phyloP scores from a whole-genome alignment of 2,797 vertebrate genomes.

The Acipenser transmontanus region DNA sequence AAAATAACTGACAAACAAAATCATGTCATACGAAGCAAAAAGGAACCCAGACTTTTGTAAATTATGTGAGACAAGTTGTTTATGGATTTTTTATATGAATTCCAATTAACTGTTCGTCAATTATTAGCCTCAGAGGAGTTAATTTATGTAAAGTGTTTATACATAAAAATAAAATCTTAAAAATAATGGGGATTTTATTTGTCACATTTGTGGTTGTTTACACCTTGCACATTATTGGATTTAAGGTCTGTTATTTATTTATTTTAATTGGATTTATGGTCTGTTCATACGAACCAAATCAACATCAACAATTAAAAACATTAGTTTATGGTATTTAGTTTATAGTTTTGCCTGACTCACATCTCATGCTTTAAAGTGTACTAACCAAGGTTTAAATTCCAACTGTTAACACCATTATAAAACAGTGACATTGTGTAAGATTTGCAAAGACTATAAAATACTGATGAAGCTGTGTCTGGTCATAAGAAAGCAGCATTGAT shows the following conservation, averaged over 20 bases:
- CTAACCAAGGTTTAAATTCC: neutral
- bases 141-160: slow-evolving; percentile 99
- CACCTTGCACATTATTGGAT: slow-evolving; percentile 21
- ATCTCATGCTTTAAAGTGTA: too few species aligned
- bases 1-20: slow-evolving; percentile 56
- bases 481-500: too few species aligned
- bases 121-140: slow-evolving; percentile 96
- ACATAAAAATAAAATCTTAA: slow-evolving; percentile 96
- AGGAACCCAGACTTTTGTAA: slow-evolving; percentile 92
- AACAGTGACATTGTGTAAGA: too few species aligned
- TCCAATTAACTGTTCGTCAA: slow-evolving; percentile 93
- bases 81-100: slow-evolving; percentile 88
- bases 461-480: too few species aligned
- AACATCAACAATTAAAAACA: slow-evolving; percentile 2
- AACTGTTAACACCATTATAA: too few species aligned
- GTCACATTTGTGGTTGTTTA: slow-evolving; percentile 37
- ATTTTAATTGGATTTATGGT: neutral
- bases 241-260: slow-evolving; percentile 7
- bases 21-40: slow-evolving; percentile 77
- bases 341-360: neutral
- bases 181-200: slow-evolving; percentile 56
- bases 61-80: slow-evolving; percentile 96
- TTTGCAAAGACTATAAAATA: too few species aligned
- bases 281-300: neutral
- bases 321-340: slow-evolving; percentile 7